Percentiles rank a stretch among this genome's conserved stretches.
phyloP scores from a whole-genome alignment of 2,797 vertebrate genomes.

The Thripadectes ignobilis region DNA sequence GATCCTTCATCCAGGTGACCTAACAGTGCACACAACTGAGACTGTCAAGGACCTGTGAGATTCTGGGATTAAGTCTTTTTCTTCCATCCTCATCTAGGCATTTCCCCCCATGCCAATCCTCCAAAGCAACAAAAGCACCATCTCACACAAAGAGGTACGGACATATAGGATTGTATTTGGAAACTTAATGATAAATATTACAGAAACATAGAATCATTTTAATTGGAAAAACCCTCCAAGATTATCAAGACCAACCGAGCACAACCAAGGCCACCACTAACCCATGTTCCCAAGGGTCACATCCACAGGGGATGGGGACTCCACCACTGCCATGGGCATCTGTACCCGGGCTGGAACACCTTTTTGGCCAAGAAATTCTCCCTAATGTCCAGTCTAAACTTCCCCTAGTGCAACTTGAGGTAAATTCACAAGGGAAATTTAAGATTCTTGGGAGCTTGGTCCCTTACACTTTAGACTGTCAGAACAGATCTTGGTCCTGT shows the following conservation, averaged over 20 bases:
- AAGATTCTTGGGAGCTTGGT: neutral
- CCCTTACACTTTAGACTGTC: neutral
- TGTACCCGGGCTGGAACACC: neutral
- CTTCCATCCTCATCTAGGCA: neutral
- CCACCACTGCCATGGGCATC: neutral
- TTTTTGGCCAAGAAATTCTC: neutral
- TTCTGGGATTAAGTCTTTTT: neutral
- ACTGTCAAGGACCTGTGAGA: neutral
- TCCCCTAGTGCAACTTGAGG: neutral
- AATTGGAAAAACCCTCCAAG: neutral
- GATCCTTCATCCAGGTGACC: neutral
- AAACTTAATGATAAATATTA: neutral
- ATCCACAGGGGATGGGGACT: accelerated
- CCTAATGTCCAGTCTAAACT: neutral
- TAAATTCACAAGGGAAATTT: neutral
- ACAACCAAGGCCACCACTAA: neutral
- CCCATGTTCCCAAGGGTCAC: accelerated
- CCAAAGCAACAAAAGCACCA: neutral
- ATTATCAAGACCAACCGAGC: neutral
- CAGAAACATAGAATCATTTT: neutral
- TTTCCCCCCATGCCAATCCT: neutral
- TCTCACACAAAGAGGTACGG: neutral
- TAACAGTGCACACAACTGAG: accelerated
- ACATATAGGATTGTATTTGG: accelerated
- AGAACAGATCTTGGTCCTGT: accelerated